Percentiles rank a stretch among this genome's conserved stretches.
Conservation (phyloP, 92 coral and sea anemone species). For the Desmophyllum pertusum region DNA sequence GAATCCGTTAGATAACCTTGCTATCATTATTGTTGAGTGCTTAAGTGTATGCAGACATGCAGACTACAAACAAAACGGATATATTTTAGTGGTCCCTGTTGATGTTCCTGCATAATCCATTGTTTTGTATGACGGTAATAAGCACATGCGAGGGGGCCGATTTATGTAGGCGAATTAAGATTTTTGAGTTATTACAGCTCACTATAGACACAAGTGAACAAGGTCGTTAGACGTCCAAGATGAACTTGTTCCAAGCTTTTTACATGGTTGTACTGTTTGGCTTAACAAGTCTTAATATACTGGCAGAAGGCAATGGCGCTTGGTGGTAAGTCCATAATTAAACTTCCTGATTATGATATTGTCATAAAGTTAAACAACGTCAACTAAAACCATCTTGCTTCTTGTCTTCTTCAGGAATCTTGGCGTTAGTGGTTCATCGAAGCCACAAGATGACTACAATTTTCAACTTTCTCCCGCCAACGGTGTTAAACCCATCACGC, state of each 20-base stretch:
- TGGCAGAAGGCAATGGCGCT: conserved; percentile 47
- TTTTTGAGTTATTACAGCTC: conserved; percentile 33
- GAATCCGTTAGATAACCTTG: conserved; percentile 69
- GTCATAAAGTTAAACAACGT: conserved; percentile 7
- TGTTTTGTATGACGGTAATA: conserved; percentile 75
- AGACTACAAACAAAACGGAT: conserved; percentile 70
- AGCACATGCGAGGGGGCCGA: conserved; percentile 58
- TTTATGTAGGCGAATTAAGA: conserved; percentile 60
- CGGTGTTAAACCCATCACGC: conserved; percentile 81
- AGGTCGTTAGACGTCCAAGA: conserved; percentile 21
- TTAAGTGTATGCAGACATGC: conserved; percentile 78
- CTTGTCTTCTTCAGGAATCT: conserved; percentile 52
- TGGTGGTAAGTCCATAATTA: conserved; percentile 71
- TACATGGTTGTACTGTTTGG: conserved; percentile 37
- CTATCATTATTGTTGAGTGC: conserved; percentile 54
- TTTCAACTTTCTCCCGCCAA: conserved; percentile 86
- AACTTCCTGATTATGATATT: conserved; percentile 41
- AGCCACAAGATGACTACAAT: conserved; percentile 55
- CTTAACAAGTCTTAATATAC: conserved; percentile 43
- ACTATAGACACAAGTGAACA: conserved; percentile 41
- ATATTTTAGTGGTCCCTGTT: conserved; percentile 70
- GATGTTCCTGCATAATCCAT: conserved; percentile 77
- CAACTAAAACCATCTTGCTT: not conserved
- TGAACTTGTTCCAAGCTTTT: conserved; percentile 27
- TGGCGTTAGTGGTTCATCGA: conserved; percentile 47